Conservation (phyloP, 2,113 vertebrate species). For the Leptobrachium leishanense region DNA sequence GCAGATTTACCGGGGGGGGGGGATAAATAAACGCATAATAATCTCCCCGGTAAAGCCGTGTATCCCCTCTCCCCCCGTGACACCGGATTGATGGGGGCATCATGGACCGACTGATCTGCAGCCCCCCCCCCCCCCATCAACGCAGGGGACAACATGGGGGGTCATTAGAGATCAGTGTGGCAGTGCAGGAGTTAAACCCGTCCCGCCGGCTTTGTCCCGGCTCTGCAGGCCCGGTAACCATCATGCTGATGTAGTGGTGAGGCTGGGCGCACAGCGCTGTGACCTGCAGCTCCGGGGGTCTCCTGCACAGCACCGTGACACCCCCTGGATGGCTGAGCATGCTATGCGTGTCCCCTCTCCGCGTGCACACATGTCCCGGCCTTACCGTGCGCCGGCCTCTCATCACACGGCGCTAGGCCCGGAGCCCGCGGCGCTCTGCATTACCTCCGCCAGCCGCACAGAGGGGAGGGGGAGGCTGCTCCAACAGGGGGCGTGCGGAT, state of each 20-base stretch:
- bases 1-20: conserved; percentile 27
- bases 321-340: too few species aligned
- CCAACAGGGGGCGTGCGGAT: conserved; percentile 30
- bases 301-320: too few species aligned
- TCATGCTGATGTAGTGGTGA: conserved; percentile 12
- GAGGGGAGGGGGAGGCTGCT: conserved; percentile 13
- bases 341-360: too few species aligned
- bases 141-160: neutral
- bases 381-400: conserved; percentile 10
- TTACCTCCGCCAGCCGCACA: conserved; percentile 26
- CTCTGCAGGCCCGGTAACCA: neutral
- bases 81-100: too few species aligned
- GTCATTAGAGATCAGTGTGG: too few species aligned
- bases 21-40: neutral
- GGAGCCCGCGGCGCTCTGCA: conserved; percentile 45
- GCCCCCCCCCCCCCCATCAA: neutral
- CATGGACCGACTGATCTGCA: neutral
- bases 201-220: conserved; percentile 40
- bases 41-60: neutral
- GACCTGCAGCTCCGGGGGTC: neutral
- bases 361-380: too few species aligned
- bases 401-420: conserved; percentile 44
- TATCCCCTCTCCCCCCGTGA: neutral
- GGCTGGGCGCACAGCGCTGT: neutral
- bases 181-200: neutral